Evolutionary conservation across 2,888 invertebrate species (phyloP).

Genomic region (Lissonota sp.): DNA sequence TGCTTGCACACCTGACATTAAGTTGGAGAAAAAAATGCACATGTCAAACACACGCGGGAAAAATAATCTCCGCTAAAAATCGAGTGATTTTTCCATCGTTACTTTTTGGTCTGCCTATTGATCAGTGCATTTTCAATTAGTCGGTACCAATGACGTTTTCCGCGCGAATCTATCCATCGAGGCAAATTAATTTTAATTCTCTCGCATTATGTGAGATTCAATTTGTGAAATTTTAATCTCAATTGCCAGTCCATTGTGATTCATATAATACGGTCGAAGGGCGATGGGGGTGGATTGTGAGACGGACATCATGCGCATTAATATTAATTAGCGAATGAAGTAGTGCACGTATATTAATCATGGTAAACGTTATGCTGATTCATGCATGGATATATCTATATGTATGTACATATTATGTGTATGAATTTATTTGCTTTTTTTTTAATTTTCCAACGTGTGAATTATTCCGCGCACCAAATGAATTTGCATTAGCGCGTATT

Average conservation of each 20-base stretch:
- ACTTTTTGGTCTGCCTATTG: no score
- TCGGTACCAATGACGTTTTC: no score
- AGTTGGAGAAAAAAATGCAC: background rate
- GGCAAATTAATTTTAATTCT: background rate
- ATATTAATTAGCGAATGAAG: constrained; percentile 81
- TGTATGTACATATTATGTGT: constrained; percentile 32
- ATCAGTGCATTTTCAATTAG: no score
- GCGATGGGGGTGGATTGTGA: constrained; percentile 60
- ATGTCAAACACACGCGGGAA: background rate
- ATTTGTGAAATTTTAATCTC: constrained; percentile 35
- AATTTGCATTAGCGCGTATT: constrained; percentile 41
- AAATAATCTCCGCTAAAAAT: background rate
- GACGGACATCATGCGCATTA: constrained; percentile 78
- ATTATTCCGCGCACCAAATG: constrained; percentile 51
- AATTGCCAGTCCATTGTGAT: constrained; percentile 50
- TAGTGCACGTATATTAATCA: constrained; percentile 79
- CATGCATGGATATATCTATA: constrained; percentile 72
- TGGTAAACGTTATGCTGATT: constrained; percentile 70
- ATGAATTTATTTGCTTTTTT: constrained; percentile 1
- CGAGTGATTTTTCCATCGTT: no score
- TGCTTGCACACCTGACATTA: background rate
- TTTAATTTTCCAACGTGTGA: constrained; percentile 36
- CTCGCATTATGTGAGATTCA: no score
- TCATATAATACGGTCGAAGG: constrained; percentile 42
- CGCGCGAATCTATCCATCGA: background rate